A percentile compares a stretch with the other conserved stretches of the same genome.
phyloP scores from a whole-genome alignment of 2,888 invertebrate genomes.

The Balanococcus diminutus region DNA sequence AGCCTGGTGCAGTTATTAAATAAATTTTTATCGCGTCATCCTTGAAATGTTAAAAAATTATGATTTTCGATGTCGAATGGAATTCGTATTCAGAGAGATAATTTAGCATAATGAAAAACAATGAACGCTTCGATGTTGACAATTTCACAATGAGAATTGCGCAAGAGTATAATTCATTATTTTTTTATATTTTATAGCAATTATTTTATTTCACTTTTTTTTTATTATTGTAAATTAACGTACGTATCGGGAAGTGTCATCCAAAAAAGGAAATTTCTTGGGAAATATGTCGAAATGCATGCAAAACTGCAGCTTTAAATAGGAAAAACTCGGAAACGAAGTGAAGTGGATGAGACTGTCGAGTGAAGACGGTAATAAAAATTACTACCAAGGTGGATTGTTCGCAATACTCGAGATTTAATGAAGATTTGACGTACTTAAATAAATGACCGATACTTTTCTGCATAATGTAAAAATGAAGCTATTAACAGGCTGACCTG shows the following conservation, averaged over 20 bases:
- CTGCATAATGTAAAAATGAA: no score
- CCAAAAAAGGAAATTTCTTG: constrained; percentile 5
- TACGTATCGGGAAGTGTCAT: background rate
- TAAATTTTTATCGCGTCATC: background rate
- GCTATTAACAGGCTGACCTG: no score
- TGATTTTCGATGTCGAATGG: background rate
- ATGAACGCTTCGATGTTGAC: background rate
- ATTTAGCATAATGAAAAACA: background rate
- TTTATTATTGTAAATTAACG: background rate
- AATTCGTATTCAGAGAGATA: background rate
- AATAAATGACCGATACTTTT: no score
- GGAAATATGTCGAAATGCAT: background rate
- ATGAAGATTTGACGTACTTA: no score
- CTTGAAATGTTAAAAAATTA: background rate
- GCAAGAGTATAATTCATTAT: background rate
- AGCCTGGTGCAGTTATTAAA: no score
- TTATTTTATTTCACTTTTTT: background rate
- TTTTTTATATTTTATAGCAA: background rate
- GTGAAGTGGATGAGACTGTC: background rate
- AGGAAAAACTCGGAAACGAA: background rate
- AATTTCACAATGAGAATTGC: background rate
- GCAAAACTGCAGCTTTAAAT: background rate
- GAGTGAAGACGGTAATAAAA: background rate
- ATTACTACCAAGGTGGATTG: background rate
- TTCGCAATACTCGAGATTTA: background rate